Evolutionary conservation across 2,113 vertebrate genomes (phyloP).

Genomic region (Marcusenius ussheri): DNA sequence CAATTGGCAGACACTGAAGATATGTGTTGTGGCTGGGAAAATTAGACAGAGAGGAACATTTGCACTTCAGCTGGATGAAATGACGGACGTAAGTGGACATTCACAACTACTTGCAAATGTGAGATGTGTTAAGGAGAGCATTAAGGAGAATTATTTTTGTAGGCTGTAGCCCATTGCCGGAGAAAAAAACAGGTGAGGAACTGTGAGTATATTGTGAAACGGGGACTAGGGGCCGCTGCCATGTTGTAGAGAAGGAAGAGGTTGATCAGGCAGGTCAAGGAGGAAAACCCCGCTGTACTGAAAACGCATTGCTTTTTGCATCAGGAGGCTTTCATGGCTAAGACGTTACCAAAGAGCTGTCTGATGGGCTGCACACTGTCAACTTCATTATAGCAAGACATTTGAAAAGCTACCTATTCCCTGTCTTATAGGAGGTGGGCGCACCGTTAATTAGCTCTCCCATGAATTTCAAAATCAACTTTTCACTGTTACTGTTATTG

Average conservation of each 20-base stretch:
- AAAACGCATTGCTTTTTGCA: conserved; percentile 12
- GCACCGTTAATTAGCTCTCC: no score
- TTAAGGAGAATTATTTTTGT: conserved; percentile 17
- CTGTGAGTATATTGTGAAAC: conserved; percentile 26
- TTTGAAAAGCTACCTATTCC: neutral
- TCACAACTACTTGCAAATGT: conserved; percentile 18
- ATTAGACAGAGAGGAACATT: conserved; percentile 13
- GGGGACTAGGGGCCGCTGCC: conserved; percentile 24
- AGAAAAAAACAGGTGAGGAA: conserved; percentile 20
- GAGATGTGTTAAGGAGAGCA: conserved; percentile 5
- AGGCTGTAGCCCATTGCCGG: conserved; percentile 14
- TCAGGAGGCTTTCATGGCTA: conserved; percentile 8
- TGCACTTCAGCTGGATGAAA: conserved; percentile 27
- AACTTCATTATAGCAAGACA: conserved; percentile 16
- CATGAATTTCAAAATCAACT: neutral
- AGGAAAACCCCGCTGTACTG: conserved; percentile 16
- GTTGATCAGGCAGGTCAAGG: conserved; percentile 25
- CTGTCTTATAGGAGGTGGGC: no score
- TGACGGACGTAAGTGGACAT: conserved; percentile 17
- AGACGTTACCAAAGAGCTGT: neutral
- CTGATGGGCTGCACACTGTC: neutral
- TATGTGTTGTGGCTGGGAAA: conserved; percentile 24
- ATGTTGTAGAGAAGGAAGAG: conserved; percentile 27
- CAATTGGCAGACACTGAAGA: conserved; percentile 21
- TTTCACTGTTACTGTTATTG: neutral